A percentile compares a stretch with the other conserved stretches of the same genome.
Evolutionary conservation across 2,888 invertebrate species (phyloP).

Genomic region (Metallyticus violacea): DNA sequence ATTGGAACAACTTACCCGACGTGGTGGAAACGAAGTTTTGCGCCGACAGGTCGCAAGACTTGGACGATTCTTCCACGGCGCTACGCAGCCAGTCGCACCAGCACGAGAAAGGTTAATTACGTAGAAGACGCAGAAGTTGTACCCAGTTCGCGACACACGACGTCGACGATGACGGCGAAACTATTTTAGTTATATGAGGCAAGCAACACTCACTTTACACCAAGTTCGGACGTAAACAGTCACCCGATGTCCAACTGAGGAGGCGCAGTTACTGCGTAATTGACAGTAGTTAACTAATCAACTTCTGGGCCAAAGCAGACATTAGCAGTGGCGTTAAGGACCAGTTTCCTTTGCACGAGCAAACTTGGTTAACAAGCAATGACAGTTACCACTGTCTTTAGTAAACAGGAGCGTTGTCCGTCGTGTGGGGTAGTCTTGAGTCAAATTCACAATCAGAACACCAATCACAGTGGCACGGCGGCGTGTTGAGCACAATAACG

Average conservation of each 20-base stretch:
- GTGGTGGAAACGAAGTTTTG: neutral
- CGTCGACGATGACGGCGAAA: neutral
- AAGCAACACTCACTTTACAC: neutral
- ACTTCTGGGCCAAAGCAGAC: too few relatives aligned
- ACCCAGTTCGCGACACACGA: neutral
- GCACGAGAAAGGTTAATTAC: neutral
- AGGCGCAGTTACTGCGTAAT: neutral
- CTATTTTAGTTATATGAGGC: neutral
- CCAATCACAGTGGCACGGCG: neutral
- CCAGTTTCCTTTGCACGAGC: neutral
- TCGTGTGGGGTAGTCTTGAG: neutral
- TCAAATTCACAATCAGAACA: neutral
- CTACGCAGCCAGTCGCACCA: neutral
- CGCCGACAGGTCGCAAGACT: neutral
- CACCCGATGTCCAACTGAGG: neutral
- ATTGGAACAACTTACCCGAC: constrained; percentile 15
- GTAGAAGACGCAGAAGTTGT: neutral
- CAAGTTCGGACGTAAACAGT: too few relatives aligned
- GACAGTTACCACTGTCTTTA: too few relatives aligned
- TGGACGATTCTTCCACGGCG: neutral
- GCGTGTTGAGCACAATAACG: neutral
- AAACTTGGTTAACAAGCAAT: neutral
- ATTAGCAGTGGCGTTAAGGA: neutral
- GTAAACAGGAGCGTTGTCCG: neutral
- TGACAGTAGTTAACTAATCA: neutral